These are phyloP conservation scores for Heliconius sara DNA, from an alignment of 2,888 invertebrate genomes.

Conservation along the genomic window DNA sequence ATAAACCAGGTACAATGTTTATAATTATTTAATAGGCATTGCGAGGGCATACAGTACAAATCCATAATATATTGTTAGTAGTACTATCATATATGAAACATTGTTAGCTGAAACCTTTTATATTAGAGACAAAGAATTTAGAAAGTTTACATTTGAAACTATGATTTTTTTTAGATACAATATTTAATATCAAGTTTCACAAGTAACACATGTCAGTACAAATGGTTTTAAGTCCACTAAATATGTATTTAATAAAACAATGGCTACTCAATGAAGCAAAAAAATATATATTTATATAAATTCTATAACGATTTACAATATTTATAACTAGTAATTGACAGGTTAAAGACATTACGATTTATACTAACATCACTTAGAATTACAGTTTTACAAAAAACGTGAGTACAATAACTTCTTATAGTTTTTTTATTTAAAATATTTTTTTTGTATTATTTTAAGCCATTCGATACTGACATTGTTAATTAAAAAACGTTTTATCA, in stretches of 20 bases:
- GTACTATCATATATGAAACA: conserved; percentile 28
- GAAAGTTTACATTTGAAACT: conserved; percentile 12
- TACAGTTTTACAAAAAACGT: too few species aligned
- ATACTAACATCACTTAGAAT: too few species aligned
- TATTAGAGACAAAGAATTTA: conserved; percentile 23
- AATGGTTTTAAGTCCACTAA: background rate
- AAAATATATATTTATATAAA: background rate
- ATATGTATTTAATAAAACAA: background rate
- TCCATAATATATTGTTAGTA: conserved; percentile 31
- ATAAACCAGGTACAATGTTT: conserved; percentile 82
- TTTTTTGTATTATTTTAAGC: background rate
- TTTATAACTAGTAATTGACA: conserved; percentile 5
- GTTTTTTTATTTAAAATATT: background rate
- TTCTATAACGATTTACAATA: background rate
- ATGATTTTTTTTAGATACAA: background rate
- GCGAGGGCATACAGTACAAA: conserved; percentile 52
- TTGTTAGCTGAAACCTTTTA: conserved; percentile 17
- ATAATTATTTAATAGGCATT: conserved; percentile 64
- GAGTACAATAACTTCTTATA: background rate
- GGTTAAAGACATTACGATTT: background rate
- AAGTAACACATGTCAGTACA: conserved; percentile 12
- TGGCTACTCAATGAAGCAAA: background rate
- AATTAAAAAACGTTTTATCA: background rate
- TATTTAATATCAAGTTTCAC: background rate
- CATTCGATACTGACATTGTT: conserved; percentile 5